phyloP scores from a whole-genome alignment of 2,888 invertebrate genomes.

The Neoascia interrupta region DNA sequence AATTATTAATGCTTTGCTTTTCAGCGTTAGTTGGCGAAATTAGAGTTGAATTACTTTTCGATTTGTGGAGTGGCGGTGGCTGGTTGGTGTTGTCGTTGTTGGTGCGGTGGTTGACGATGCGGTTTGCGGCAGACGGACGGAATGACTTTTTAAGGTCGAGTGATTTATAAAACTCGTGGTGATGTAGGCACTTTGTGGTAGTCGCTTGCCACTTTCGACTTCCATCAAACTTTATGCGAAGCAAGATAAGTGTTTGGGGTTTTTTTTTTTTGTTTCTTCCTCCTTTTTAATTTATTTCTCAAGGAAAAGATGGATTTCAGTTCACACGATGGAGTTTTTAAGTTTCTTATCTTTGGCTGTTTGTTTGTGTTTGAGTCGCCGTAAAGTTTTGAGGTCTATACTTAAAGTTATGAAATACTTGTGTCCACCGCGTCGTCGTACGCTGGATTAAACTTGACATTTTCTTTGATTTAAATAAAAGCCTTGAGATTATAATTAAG shows the following conservation, averaged over 20 bases:
- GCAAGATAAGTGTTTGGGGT: too few species aligned
- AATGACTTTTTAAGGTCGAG: slow-evolving; percentile 36
- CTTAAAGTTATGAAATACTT: not conserved
- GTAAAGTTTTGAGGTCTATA: not conserved
- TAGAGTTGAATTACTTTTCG: slow-evolving; percentile 48
- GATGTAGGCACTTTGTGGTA: too few species aligned
- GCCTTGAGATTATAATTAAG: too few species aligned
- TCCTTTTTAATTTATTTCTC: too few species aligned
- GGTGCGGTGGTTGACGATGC: not conserved
- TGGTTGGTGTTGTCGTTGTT: too few species aligned
- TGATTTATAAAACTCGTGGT: slow-evolving; percentile 12
- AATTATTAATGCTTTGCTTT: slow-evolving; percentile 39
- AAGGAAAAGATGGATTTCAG: not conserved
- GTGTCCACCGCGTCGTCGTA: too few species aligned
- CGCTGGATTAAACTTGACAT: slow-evolving; percentile 18
- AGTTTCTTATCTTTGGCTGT: not conserved
- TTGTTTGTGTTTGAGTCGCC: not conserved
- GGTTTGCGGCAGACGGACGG: slow-evolving; percentile 2
- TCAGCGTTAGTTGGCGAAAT: slow-evolving; percentile 33
- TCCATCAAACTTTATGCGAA: too few species aligned
- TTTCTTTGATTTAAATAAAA: not conserved
- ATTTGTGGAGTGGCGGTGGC: slow-evolving; percentile 5
- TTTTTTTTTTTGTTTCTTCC: slow-evolving; percentile 1
- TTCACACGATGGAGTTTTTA: not conserved
- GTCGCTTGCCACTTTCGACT: too few species aligned